A percentile compares a stretch with the other conserved stretches of the same genome.
Evolutionary conservation across 1,140 invertebrate genomes (phyloP).

Genomic region (Akabosia matsudoensis): DNA sequence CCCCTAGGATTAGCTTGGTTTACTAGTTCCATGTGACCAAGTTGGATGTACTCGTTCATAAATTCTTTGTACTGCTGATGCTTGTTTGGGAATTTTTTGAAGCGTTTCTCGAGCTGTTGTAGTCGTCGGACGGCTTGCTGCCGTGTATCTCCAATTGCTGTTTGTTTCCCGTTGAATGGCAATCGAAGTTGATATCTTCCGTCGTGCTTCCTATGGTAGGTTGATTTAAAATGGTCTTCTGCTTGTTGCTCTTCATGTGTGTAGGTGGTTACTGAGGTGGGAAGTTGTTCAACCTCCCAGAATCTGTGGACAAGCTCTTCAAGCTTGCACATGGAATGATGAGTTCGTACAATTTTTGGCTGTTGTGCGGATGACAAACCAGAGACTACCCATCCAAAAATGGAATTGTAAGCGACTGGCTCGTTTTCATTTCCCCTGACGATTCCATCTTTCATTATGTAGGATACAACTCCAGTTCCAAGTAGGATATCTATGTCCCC

Average conservation of each 20-base stretch:
- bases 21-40: slow-evolving; percentile 46
- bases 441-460: neutral
- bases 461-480: neutral
- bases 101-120: slow-evolving; percentile 42
- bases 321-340: neutral
- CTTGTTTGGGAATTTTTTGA: slow-evolving; percentile 31
- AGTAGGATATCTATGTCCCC: neutral
- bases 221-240: slow-evolving; percentile 45
- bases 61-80: slow-evolving; percentile 46
- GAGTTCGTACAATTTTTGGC: neutral
- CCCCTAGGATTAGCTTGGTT: slow-evolving; percentile 22
- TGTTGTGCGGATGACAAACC: neutral
- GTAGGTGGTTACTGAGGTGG: neutral
- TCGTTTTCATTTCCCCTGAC: neutral
- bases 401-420: neutral
- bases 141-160: slow-evolving; percentile 35
- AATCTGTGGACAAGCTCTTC: slow-evolving; percentile 40
- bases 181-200: slow-evolving; percentile 45
- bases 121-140: slow-evolving; percentile 41
- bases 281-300: slow-evolving; percentile 48
- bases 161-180: slow-evolving; percentile 42
- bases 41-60: slow-evolving; percentile 47
- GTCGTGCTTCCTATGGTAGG: slow-evolving; percentile 26
- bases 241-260: slow-evolving; percentile 29
- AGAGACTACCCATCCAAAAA: neutral